phyloP scores from a whole-genome alignment of 2,888 invertebrate genomes.

The Melinaea menophilus region DNA sequence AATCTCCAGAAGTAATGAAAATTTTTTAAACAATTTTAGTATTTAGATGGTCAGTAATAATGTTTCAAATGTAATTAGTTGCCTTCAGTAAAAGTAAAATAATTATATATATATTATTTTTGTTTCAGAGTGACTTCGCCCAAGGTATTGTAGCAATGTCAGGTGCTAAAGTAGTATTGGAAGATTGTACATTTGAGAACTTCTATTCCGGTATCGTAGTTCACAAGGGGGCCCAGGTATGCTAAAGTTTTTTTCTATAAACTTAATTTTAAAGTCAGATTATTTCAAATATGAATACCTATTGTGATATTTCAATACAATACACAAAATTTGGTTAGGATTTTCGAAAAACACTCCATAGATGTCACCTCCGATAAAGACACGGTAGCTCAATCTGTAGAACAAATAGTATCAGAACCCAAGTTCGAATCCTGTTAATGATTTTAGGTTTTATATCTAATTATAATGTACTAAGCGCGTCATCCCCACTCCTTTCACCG shows the following conservation, averaged over 20 bases:
- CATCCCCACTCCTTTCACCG: too few relatives aligned
- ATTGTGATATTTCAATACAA: too few relatives aligned
- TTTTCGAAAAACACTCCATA: too few relatives aligned
- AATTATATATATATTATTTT: slow-evolving; percentile 20
- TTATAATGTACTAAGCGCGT: too few relatives aligned
- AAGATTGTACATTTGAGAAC: slow-evolving; percentile 62
- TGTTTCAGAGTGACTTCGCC: slow-evolving; percentile 62
- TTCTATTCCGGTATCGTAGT: slow-evolving; percentile 71
- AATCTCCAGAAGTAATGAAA: background rate
- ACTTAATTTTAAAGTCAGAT: background rate
- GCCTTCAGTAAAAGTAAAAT: background rate
- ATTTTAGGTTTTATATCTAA: too few relatives aligned
- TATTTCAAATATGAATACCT: background rate
- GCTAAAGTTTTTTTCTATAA: too few relatives aligned
- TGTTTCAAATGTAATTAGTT: too few relatives aligned
- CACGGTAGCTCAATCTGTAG: too few relatives aligned
- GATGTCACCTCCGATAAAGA: too few relatives aligned
- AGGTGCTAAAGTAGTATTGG: slow-evolving; percentile 58
- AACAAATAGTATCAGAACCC: too few relatives aligned
- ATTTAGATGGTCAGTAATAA: background rate
- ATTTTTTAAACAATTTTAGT: background rate
- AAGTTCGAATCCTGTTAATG: too few relatives aligned
- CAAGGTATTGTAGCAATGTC: slow-evolving; percentile 66
- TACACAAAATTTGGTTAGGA: too few relatives aligned
- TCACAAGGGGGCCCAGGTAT: slow-evolving; percentile 67